phyloP scores from a whole-genome alignment of 1,140 invertebrate species.

The Ridgeia piscesae region DNA sequence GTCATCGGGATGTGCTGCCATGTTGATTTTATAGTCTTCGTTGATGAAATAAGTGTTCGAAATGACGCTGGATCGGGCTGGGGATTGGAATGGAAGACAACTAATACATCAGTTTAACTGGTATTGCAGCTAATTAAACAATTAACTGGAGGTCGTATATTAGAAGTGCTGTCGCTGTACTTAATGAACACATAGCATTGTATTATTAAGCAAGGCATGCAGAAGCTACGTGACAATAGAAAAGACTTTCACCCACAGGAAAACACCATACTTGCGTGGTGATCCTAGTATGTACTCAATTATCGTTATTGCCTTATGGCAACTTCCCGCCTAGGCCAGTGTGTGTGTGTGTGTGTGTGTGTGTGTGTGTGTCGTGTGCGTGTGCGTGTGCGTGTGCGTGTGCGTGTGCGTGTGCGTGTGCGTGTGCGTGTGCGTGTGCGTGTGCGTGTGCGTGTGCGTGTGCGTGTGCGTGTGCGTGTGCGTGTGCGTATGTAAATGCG shows the following conservation, averaged over 20 bases:
- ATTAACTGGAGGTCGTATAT: neutral
- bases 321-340: too few relatives aligned
- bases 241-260: neutral
- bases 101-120: neutral
- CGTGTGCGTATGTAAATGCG: too few relatives aligned
- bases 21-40: neutral
- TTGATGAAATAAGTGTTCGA: neutral
- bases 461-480: too few relatives aligned
- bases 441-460: neutral
- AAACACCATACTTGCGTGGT: neutral
- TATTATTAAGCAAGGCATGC: neutral
- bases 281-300: neutral
- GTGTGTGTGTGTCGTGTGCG: neutral
- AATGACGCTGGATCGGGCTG: neutral
- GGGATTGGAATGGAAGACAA: neutral
- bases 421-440: constrained; percentile 20
- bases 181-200: neutral
- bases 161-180: neutral
- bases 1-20: neutral
- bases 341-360: too few relatives aligned
- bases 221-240: neutral
- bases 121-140: neutral
- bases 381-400: constrained; percentile 12
- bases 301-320: neutral
- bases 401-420: constrained; percentile 21